Base-by-base conservation (phyloP, 2,113 vertebrate genomes). In the Epinephelus lanceolatus region DNA sequence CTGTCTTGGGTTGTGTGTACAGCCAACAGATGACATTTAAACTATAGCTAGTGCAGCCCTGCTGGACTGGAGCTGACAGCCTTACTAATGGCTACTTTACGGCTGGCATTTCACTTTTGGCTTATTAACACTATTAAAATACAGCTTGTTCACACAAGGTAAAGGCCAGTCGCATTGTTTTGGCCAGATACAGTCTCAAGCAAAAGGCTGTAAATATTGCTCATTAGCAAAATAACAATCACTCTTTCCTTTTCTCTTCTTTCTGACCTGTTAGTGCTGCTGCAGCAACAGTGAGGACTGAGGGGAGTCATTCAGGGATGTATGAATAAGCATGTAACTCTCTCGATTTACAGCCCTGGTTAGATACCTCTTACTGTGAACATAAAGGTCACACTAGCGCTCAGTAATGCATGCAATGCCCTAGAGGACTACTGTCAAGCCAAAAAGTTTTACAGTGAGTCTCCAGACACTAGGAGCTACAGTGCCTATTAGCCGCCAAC, bases 21-120 rank as follows among this genome's bases (percentile, higher is more conserved):
- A 76, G 78, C 88, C 84, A 90, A 68, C 69, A 72, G 81, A 88
- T 94, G 93, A 94, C 93, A 93, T 95, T 93, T 94, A 89, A 91
- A 89, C 86, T 81, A 71, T 66, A 51, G 63, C 78, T 78, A 72
- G 77, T 78, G 49, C 67, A 69, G 17, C 67, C 70, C 73, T 67
- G 71, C 84, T 87, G 85, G 65, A 85, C 83, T 72, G 73, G 25
- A 66, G 72, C 81, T 92, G 90, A 90, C 86, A 89, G 81, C 76
- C 84, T 78, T 74, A 90, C 89, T 93, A 94, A 93, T 94, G 87
- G 86, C 78, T 91, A 80, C 85, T 93, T 90, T 93, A 90, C 87
- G 88, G 82, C 90, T 93, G 93, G 84, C 86, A 93, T 95, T 95
- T 94, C 78, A 76, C 83, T 90, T 80, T 81, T 80, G 89, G 88